Conservation (phyloP, 2,888 invertebrate species). For the Dorcus hopei region DNA sequence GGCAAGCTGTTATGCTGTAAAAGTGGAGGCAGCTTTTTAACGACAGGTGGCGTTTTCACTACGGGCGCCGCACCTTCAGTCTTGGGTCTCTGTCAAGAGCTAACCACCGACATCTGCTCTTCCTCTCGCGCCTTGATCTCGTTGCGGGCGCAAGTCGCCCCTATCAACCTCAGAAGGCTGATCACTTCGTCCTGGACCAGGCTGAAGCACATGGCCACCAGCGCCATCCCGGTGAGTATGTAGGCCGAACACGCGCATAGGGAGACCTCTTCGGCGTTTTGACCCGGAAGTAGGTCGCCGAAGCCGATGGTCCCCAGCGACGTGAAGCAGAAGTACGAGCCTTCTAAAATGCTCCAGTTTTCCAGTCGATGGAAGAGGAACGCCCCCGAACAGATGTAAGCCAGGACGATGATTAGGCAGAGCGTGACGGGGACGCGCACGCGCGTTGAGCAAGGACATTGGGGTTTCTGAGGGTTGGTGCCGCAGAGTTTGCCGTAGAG, state of each 20-base stretch:
- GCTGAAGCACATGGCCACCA: constrained; percentile 85
- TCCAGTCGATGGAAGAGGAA: constrained; percentile 87
- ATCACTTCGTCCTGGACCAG: constrained; percentile 76
- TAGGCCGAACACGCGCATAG: constrained; percentile 77
- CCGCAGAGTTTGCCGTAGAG: constrained; percentile 62
- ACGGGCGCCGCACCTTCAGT: constrained; percentile 51
- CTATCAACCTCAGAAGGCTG: constrained; percentile 54
- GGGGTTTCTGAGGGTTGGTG: constrained; percentile 33
- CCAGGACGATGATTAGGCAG: constrained; percentile 78
- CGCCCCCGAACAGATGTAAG: constrained; percentile 87
- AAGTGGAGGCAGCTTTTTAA: constrained; percentile 42
- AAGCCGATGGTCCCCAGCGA: constrained; percentile 74
- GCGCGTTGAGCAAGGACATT: constrained; percentile 53
- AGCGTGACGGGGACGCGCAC: constrained; percentile 84
- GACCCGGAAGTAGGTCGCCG: constrained; percentile 73
- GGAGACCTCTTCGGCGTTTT: constrained; percentile 61
- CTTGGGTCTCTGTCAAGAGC: constrained; percentile 55
- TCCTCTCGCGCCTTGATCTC: constrained; percentile 42
- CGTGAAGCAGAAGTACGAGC: constrained; percentile 77
- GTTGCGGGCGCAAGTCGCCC: constrained; percentile 32
- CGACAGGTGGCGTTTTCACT: constrained; percentile 45
- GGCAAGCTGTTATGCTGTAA: constrained; percentile 55
- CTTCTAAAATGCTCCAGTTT: constrained; percentile 87
- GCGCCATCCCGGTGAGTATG: constrained; percentile 79
- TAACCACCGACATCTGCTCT: constrained; percentile 44